A percentile compares a stretch with the other conserved stretches of the same genome.
These are phyloP conservation scores for Drosophila heteroneura DNA, from an alignment of 2,888 invertebrate genomes.

Conservation along the genomic window DNA sequence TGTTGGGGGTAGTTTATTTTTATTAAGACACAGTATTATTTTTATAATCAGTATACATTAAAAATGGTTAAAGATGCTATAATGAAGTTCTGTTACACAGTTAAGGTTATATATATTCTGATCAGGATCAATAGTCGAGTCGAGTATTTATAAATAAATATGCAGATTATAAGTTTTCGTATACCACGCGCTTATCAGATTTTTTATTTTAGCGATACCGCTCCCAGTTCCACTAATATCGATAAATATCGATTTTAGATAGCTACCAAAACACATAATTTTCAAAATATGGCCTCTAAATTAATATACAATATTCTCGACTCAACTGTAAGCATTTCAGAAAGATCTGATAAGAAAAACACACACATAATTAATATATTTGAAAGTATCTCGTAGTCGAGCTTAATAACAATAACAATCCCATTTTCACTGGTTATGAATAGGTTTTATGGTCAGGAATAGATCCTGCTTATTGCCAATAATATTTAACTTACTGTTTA, in stretches of 20 bases:
- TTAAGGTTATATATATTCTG: not conserved
- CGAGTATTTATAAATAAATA: not conserved
- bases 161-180: not conserved
- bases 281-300: too few species aligned
- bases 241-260: not conserved
- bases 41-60: not conserved
- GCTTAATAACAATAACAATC: not conserved
- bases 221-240: not conserved
- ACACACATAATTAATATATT: not conserved
- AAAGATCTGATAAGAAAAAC: not conserved
- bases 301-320: too few species aligned
- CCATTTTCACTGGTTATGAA: fast-evolving
- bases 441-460: not conserved
- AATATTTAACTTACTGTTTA: not conserved
- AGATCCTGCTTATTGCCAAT: not conserved
- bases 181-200: not conserved
- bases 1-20: not conserved
- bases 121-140: too few species aligned
- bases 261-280: not conserved
- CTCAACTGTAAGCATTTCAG: not conserved
- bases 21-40: not conserved
- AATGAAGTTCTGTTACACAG: not conserved
- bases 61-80: not conserved
- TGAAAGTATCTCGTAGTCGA: not conserved
- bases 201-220: not conserved